A percentile compares a stretch with the other conserved stretches of the same genome.
Evolutionary conservation across 2,888 invertebrate species (phyloP).

Genomic region (Drosophila emarginata): DNA sequence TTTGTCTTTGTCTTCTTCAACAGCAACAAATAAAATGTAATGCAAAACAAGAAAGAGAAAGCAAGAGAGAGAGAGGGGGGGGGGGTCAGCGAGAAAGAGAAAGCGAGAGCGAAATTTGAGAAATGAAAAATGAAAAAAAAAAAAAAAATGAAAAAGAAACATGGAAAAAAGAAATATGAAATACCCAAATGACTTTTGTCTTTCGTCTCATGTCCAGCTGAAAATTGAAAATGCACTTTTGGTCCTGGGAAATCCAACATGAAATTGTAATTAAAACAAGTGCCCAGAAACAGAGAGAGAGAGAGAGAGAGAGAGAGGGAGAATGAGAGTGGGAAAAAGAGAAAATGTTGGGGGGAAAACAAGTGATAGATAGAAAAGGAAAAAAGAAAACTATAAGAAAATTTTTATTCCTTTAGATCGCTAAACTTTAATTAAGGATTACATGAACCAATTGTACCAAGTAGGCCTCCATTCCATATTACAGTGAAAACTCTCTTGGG

Average conservation of each 20-base stretch:
- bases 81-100: too few relatives aligned
- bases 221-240: slow-evolving; percentile 39
- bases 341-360: too few relatives aligned
- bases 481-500: too few relatives aligned
- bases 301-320: background rate
- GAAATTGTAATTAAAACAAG: slow-evolving; percentile 44
- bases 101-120: background rate
- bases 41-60: background rate
- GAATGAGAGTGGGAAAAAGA: too few relatives aligned
- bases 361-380: background rate
- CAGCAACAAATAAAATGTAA: background rate
- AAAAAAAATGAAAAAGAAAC: background rate
- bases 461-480: too few relatives aligned
- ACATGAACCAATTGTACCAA: too few relatives aligned
- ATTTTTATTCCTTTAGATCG: background rate
- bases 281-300: slow-evolving; percentile 1
- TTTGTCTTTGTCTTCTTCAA: background rate
- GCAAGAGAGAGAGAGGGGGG: background rate
- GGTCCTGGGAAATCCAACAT: slow-evolving; percentile 25
- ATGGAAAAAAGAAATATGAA: slow-evolving; percentile 1
- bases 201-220: slow-evolving; percentile 10
- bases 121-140: background rate
- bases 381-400: too few relatives aligned
- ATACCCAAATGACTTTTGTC: slow-evolving; percentile 7
- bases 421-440: background rate